A percentile compares a stretch with the other conserved stretches of the same genome.
Evolutionary conservation across 2,888 invertebrate genomes (phyloP).

Genomic region (Aphrophora alni): DNA sequence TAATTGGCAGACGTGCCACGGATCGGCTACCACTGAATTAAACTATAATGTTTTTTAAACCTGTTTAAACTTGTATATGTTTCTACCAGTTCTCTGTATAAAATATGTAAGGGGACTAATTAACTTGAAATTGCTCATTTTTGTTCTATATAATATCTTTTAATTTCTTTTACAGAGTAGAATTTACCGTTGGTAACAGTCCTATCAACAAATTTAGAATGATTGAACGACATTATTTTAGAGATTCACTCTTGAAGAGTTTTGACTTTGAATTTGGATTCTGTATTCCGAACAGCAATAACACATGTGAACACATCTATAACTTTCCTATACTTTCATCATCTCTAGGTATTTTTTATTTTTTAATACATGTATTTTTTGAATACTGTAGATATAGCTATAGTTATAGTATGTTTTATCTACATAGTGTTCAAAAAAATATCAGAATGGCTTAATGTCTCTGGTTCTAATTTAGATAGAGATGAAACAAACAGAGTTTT

Average conservation of each 20-base stretch:
- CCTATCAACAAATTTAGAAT: slow-evolving; percentile 96
- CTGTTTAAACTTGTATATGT: too few species aligned
- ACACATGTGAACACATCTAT: slow-evolving; percentile 99
- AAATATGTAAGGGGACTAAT: too few species aligned
- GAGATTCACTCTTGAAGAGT: slow-evolving; percentile 91
- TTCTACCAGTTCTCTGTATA: too few species aligned
- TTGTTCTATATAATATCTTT: neutral
- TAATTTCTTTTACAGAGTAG: slow-evolving; percentile 71
- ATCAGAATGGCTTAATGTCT: too few species aligned
- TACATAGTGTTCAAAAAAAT: too few species aligned
- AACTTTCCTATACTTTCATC: slow-evolving; percentile 92
- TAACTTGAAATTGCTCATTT: neutral
- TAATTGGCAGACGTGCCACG: too few species aligned
- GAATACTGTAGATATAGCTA: neutral
- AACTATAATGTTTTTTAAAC: too few species aligned
- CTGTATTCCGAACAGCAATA: slow-evolving; percentile 96
- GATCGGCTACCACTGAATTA: too few species aligned
- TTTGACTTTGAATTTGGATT: slow-evolving; percentile 99
- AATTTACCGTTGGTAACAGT: slow-evolving; percentile 92
- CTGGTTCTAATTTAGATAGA: too few species aligned
- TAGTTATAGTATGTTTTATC: too few species aligned
- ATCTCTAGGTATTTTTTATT: slow-evolving; percentile 74
- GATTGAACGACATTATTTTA: slow-evolving; percentile 97
- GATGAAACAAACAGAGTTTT: too few species aligned
- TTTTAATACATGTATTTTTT: neutral